Evolutionary conservation across 1,140 invertebrate species (phyloP).

Genomic region (Leguminivora glycinivorella): DNA sequence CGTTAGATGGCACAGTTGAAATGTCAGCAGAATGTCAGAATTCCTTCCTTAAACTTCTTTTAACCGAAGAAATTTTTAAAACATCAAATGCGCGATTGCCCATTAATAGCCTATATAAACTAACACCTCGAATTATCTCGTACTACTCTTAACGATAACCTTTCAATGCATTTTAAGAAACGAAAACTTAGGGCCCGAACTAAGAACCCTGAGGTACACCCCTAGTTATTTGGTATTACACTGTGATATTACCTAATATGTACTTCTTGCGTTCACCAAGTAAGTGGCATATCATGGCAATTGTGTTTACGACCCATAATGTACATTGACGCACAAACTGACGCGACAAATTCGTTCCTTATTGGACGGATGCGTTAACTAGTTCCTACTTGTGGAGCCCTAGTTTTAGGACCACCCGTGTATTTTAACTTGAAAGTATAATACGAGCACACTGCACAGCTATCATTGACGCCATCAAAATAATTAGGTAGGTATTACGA

Average conservation of each 20-base stretch:
- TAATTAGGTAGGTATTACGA: no score
- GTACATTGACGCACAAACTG: constrained; percentile 7
- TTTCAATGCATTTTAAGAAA: no score
- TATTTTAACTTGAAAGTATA: background rate
- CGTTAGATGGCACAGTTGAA: background rate
- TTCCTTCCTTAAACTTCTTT: background rate
- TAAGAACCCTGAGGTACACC: background rate
- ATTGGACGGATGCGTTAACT: constrained; percentile 6
- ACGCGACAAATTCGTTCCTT: constrained; percentile 1
- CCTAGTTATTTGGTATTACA: background rate
- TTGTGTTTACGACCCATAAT: background rate
- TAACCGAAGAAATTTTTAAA: no score
- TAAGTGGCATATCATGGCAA: constrained; percentile 3
- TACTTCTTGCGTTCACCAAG: background rate
- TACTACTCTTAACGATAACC: no score
- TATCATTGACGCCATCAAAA: no score
- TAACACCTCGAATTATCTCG: no score
- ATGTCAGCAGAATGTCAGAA: constrained; percentile 2
- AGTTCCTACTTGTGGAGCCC: background rate
- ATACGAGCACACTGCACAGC: no score
- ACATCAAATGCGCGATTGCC: no score
- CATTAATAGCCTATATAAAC: no score
- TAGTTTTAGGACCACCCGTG: constrained; percentile 11
- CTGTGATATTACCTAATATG: background rate
- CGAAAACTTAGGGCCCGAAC: background rate